Evolutionary conservation across 2,797 vertebrate species (phyloP).

Genomic region (Anisognathus igniventris): DNA sequence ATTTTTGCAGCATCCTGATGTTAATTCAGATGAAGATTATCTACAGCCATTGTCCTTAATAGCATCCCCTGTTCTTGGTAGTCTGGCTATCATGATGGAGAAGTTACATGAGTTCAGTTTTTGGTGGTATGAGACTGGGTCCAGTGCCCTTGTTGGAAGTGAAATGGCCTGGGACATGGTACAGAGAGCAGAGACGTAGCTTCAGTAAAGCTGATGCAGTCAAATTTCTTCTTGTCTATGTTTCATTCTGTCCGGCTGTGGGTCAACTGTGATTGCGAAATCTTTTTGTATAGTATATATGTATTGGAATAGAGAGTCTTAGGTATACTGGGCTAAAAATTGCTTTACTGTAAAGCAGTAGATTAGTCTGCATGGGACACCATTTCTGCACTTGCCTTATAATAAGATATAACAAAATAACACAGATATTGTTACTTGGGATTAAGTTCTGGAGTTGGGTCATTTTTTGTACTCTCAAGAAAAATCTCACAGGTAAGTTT

Average conservation of each 20-base stretch:
- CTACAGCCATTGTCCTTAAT: not conserved
- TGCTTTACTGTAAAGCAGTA: not conserved
- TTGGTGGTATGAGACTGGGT: not conserved
- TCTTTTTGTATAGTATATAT: not conserved
- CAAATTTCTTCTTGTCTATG: not conserved
- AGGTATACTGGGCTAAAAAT: not conserved
- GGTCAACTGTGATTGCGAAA: not conserved
- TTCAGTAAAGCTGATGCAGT: not conserved
- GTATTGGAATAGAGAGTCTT: not conserved
- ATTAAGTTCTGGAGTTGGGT: not conserved
- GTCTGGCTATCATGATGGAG: not conserved
- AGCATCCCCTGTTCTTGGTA: not conserved
- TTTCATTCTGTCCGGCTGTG: not conserved
- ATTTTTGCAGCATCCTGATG: not conserved
- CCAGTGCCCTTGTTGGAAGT: not conserved
- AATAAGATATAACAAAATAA: not conserved
- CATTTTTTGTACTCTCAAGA: not conserved
- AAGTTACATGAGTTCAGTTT: not conserved
- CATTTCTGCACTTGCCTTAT: not conserved
- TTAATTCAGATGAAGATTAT: not conserved
- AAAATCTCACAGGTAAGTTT: not conserved
- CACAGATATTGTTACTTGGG: not conserved
- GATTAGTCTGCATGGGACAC: not conserved
- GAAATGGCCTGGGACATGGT: not conserved
- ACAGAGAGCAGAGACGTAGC: not conserved